Evolutionary conservation across 1,140 invertebrate species (phyloP), one percentile per base, ranked within the genome.

Genomic region (Aphaenogaster floridana): DNA sequence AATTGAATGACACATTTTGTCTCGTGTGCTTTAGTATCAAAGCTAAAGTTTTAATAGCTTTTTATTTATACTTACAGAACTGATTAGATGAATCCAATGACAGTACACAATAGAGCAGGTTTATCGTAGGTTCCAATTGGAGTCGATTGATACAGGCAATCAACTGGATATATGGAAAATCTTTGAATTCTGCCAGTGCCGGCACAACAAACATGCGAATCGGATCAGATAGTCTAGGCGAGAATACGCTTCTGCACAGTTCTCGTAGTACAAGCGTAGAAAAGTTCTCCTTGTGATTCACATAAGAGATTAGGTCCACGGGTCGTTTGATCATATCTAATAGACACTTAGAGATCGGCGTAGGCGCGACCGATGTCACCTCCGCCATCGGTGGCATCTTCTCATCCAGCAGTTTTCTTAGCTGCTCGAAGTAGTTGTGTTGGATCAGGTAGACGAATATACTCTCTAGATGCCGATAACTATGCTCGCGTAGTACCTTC

Each of bases 321-420:
- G 98, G 98, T 88, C 97, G 96, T 87, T 97, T 96, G 63, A 99
- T 96, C 85, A 99, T 96, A 86, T 97, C 97, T 76, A 98, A 95
- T 11, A 99, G 95, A 87, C 97, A 97, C 78, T 97, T 97, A 45
- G 97, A 96, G 8, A 98, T 95, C 13, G 97, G 97, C 61, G 97
- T 98, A 0, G 97, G 97, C n/a, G 98, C 96, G 63, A 96, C 95
- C 3, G 97, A 88, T 0, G 97, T 97, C 52, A 96, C 96, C 36
- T 97, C 97, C 90, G 98, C 96, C 83, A 98, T 94, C 13, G 97
- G 96, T 61, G 98, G 97, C 59, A 98, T 96, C 94, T 97, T 97
- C 61, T 96, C 93, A 91, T 98, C 97, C 74, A 99, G 91, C 48
- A 99, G 91, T 68, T 95, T 94, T 86, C 97, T 96, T 86, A 99